phyloP scores from a whole-genome alignment of 1,140 invertebrate species.

The Halictus rubicundus region DNA sequence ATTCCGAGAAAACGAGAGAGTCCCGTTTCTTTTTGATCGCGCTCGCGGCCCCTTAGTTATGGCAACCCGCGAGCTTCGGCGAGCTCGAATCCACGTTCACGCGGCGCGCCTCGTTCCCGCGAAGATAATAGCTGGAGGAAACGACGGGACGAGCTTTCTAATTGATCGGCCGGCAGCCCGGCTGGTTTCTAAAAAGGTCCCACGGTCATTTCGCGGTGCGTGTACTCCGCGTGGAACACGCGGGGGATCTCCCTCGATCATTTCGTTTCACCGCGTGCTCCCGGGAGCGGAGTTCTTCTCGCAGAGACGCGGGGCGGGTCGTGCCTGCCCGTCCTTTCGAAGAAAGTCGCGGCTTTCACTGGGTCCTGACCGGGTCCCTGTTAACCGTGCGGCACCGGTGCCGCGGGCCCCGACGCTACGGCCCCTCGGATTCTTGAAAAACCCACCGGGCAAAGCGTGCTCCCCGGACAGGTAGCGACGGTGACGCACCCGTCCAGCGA shows the following conservation, averaged over 20 bases:
- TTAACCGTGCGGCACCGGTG: too few species aligned
- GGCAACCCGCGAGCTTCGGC: too few species aligned
- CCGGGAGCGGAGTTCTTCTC: too few species aligned
- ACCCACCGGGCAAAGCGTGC: neutral
- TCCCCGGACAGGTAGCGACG: neutral
- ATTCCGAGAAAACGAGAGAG: too few species aligned
- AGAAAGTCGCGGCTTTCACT: constrained; percentile 65
- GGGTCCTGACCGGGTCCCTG: neutral
- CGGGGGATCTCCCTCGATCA: neutral
- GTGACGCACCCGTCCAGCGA: neutral
- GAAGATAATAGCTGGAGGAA: constrained; percentile 34
- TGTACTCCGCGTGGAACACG: constrained; percentile 38
- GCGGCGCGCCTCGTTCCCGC: too few species aligned
- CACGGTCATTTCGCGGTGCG: constrained; percentile 69
- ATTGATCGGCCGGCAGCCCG: constrained; percentile 50
- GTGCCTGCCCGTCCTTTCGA: constrained; percentile 28
- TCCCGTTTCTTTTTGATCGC: too few species aligned
- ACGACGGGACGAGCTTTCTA: constrained; percentile 52
- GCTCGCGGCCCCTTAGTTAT: too few species aligned
- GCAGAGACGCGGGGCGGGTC: too few species aligned
- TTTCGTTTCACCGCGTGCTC: neutral
- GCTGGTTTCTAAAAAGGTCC: constrained; percentile 62
- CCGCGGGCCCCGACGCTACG: too few species aligned
- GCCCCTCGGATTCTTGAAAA: constrained; percentile 10
- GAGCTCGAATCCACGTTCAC: too few species aligned